Evolutionary conservation across 2,888 invertebrate genomes (phyloP), one percentile per base, ranked within the genome.

Genomic region (Strigamia maritima): DNA sequence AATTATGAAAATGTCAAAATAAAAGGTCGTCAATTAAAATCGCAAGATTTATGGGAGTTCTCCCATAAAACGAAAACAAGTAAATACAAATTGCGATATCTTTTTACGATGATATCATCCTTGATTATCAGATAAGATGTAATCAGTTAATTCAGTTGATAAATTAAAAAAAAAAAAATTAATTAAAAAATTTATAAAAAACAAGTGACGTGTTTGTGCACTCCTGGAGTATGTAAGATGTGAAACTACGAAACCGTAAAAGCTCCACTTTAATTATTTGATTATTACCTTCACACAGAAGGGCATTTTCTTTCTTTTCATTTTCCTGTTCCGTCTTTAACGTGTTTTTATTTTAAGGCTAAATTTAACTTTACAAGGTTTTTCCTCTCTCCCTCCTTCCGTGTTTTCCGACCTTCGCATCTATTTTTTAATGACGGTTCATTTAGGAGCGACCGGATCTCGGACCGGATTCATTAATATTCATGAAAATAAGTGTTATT

Each of bases 321-420:
- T 49, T n/a, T 49, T 49, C 49, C n/a, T 65, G 60, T 60, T 60
- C 60, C 60, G 19, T 65, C 65, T 26, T 65, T 49, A n/a, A 26
- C 65, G 26, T 65, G 26, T 4, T 60, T 60, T 60, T 60, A 22
- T 60, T 60, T 60, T 65, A 22, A 28, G 22, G 65, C 26, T 26
- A 65, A 65, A 24, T 22, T 7, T 26, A 65, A 65, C 65, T 26
- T 65, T 10, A 31, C 65, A 65, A 65, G 65, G 65, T 65, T 65
- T 65, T 65, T 26, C 26, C 3, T 26, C 28, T 14, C 65, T 28
- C 26, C 24, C 26, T 26, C 24, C 26, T 65, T 65, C 65, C 65
- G 65, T 28, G 65, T 65, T 65, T 65, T 65, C 65, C 65, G 26
- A 65, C 65, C 65, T 65, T 65, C 65, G 26, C 16, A 26, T 28